Percentiles rank a stretch among this genome's conserved stretches.
Evolutionary conservation across 2,888 invertebrate species (phyloP).

Genomic region (Neoascia interrupta): DNA sequence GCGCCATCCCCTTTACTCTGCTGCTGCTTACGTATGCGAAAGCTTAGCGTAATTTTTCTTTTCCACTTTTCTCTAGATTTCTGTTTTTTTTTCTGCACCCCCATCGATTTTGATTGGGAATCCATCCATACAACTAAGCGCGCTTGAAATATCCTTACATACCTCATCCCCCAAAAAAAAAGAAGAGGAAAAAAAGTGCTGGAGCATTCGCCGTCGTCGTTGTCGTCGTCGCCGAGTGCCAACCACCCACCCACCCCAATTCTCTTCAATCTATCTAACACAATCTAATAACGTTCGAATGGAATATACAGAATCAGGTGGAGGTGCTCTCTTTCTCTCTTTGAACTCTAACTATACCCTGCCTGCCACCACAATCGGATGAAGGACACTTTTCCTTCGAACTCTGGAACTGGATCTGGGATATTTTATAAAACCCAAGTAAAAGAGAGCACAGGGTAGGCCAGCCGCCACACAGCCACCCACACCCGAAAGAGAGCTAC

Average conservation of each 20-base stretch:
- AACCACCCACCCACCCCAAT: conserved; percentile 21
- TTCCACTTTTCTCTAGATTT: conserved; percentile 55
- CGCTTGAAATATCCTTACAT: conserved; percentile 68
- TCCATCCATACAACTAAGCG: conserved; percentile 76
- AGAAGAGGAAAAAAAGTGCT: too few species aligned
- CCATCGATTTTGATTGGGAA: conserved; percentile 80
- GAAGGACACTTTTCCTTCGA: conserved; percentile 62
- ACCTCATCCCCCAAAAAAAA: conserved; percentile 56
- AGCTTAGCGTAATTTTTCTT: conserved; percentile 62
- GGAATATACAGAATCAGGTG: conserved; percentile 63
- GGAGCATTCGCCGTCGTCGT: conserved; percentile 22
- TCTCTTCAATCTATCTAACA: conserved; percentile 58
- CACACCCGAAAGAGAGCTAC: not conserved
- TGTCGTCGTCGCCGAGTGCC: too few species aligned
- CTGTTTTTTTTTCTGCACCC: conserved; percentile 56
- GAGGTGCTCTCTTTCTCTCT: conserved; percentile 63
- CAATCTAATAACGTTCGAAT: conserved; percentile 66
- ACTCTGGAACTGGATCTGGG: not conserved
- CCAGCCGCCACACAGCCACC: not conserved
- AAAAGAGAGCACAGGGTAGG: not conserved
- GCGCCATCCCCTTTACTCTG: conserved; percentile 66
- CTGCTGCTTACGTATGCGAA: conserved; percentile 40
- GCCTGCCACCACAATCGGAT: conserved; percentile 51
- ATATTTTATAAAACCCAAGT: not conserved
- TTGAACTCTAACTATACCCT: too few species aligned